These are phyloP conservation scores for Lasioglossum morio DNA, from an alignment of 2,888 invertebrate species.

Conservation along the genomic window DNA sequence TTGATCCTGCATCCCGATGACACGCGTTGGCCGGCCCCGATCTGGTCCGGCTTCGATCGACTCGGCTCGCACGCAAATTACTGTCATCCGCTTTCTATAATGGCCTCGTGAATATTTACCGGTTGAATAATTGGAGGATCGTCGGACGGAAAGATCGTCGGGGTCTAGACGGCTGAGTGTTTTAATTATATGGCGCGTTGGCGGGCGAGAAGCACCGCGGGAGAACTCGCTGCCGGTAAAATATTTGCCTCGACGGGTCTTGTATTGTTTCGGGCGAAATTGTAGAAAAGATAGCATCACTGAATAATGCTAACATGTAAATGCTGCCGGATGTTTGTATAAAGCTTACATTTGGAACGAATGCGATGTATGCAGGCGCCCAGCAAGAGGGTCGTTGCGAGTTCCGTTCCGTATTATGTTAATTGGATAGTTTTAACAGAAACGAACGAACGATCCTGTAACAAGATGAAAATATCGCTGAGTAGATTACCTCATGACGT, in stretches of 20 bases:
- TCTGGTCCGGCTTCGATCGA: background rate
- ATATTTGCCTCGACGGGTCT: background rate
- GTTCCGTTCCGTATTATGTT: background rate
- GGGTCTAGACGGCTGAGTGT: conserved; percentile 5
- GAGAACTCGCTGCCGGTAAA: background rate
- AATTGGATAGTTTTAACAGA: background rate
- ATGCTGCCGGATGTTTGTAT: background rate
- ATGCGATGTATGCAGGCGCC: background rate
- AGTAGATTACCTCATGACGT: background rate
- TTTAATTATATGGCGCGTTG: conserved; percentile 3
- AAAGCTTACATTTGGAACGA: background rate
- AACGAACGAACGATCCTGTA: background rate
- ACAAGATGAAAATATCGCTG: background rate
- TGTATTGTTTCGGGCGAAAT: background rate
- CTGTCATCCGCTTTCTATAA: conserved; percentile 26
- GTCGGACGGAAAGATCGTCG: background rate
- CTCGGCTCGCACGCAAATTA: conserved; percentile 21
- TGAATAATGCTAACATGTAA: background rate
- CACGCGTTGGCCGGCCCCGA: conserved; percentile 16
- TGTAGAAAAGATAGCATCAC: background rate
- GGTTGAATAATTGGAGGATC: conserved; percentile 11
- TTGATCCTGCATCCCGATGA: background rate
- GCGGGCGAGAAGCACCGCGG: background rate
- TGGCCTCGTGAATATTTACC: conserved; percentile 36
- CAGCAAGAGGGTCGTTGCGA: background rate